Evolutionary conservation across 2,113 vertebrate species (phyloP).

Genomic region (Leuciscus idus): DNA sequence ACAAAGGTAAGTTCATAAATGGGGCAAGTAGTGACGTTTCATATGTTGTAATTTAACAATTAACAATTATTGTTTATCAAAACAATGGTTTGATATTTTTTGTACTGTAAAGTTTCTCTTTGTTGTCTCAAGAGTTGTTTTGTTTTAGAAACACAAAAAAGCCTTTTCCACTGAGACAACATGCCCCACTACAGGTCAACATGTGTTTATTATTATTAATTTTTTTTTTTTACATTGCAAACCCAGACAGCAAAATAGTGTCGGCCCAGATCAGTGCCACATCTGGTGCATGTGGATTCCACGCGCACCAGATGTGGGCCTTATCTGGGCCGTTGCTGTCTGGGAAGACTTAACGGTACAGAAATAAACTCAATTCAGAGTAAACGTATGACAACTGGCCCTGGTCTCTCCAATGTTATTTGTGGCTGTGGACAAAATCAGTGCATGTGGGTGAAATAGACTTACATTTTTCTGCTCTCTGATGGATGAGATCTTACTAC

Average conservation of each 20-base stretch:
- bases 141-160: not conserved
- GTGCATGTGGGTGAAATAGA: not conserved
- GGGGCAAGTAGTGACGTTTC: not conserved
- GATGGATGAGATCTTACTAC: conserved; percentile 19
- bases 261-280: too few relatives aligned
- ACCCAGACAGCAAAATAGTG: too few relatives aligned
- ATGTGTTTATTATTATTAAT: not conserved
- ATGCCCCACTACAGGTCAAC: not conserved
- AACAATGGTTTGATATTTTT: not conserved
- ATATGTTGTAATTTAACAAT: not conserved
- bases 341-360: not conserved
- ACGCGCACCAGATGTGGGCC: too few relatives aligned
- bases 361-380: not conserved
- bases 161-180: not conserved
- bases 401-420: not conserved
- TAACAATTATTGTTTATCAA: not conserved
- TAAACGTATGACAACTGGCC: not conserved
- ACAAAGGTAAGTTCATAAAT: not conserved
- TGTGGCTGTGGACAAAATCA: not conserved
- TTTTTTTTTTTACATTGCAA: too few relatives aligned
- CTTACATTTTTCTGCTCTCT: not conserved
- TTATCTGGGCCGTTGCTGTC: too few relatives aligned
- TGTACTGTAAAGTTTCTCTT: not conserved
- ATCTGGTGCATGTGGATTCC: too few relatives aligned
- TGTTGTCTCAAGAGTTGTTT: not conserved